A percentile compares a stretch with the other conserved stretches of the same genome.
These are phyloP conservation scores for Hydrozoanthus gracilis DNA, from an alignment of 92 coral and sea anemone genomes.

Conservation along the genomic window DNA sequence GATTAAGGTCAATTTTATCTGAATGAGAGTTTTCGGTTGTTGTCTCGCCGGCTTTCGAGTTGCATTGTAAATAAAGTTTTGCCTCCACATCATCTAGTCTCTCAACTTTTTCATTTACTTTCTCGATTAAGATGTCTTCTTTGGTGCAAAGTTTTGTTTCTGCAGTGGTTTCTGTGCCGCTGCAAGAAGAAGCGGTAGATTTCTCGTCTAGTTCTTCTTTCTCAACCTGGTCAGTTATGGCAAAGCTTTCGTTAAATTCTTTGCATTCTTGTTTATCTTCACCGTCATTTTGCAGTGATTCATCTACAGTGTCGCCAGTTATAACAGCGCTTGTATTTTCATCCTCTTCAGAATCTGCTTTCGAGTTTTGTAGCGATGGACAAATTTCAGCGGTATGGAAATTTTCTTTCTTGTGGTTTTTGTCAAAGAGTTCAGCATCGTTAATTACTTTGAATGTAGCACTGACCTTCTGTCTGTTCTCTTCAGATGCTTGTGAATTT, in stretches of 20 bases:
- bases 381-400: background rate
- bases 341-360: background rate
- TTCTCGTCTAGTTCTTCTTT: background rate
- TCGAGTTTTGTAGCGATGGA: background rate
- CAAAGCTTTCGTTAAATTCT: background rate
- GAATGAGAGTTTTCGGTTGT: background rate
- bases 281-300: background rate
- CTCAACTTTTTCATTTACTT: conserved; percentile 24
- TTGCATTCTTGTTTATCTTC: background rate
- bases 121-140: conserved; percentile 4
- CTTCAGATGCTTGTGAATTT: background rate
- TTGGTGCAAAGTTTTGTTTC: background rate
- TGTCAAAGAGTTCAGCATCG: background rate
- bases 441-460: background rate
- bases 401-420: background rate
- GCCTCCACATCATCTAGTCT: conserved; percentile 16
- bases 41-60: background rate
- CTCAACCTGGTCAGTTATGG: background rate
- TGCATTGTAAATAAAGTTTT: conserved; percentile 10
- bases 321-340: background rate
- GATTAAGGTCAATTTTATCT: background rate
- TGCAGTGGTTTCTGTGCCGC: background rate
- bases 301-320: background rate
- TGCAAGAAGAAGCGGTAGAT: background rate
- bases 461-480: background rate